phyloP scores from a whole-genome alignment of 2,888 invertebrate species.

The Steinernema carpocapsae region DNA sequence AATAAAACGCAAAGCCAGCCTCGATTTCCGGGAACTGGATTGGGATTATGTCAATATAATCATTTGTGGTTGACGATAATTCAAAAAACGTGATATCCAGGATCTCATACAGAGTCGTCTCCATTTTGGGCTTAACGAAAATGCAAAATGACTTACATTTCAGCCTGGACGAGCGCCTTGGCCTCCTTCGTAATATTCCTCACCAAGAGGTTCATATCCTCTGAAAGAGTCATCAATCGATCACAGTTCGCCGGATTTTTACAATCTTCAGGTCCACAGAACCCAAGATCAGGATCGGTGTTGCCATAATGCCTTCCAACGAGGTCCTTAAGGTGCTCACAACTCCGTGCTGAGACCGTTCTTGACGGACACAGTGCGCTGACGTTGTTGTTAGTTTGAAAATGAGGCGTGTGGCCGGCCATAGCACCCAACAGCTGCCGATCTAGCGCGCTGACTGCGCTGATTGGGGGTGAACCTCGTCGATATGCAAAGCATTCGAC shows the following conservation, averaged over 20 bases:
- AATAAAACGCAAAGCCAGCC: too few relatives aligned
- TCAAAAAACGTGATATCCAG: too few relatives aligned
- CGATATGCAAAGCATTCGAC: slow-evolving; percentile 6
- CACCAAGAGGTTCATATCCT: slow-evolving; percentile 62
- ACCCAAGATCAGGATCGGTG: slow-evolving; percentile 22
- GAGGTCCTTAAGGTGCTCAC: background rate
- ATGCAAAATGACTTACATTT: slow-evolving; percentile 60
- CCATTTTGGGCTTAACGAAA: background rate
- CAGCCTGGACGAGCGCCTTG: slow-evolving; percentile 62
- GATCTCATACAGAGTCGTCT: too few relatives aligned
- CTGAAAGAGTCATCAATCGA: slow-evolving; percentile 48
- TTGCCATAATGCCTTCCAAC: background rate
- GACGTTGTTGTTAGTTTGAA: background rate
- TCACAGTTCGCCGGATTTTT: slow-evolving; percentile 45
- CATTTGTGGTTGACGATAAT: too few relatives aligned
- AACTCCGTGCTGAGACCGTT: background rate
- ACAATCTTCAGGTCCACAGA: slow-evolving; percentile 41
- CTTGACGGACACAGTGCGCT: background rate
- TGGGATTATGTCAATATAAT: too few relatives aligned
- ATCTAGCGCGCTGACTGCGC: slow-evolving; percentile 37
- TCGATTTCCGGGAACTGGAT: too few relatives aligned
- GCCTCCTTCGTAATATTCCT: slow-evolving; percentile 65
- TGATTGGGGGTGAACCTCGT: slow-evolving; percentile 19
- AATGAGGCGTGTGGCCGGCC: slow-evolving; percentile 19
- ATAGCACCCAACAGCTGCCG: slow-evolving; percentile 38